Evolutionary conservation across 2,888 invertebrate species (phyloP).

Genomic region (Tolmerus cingulatus): DNA sequence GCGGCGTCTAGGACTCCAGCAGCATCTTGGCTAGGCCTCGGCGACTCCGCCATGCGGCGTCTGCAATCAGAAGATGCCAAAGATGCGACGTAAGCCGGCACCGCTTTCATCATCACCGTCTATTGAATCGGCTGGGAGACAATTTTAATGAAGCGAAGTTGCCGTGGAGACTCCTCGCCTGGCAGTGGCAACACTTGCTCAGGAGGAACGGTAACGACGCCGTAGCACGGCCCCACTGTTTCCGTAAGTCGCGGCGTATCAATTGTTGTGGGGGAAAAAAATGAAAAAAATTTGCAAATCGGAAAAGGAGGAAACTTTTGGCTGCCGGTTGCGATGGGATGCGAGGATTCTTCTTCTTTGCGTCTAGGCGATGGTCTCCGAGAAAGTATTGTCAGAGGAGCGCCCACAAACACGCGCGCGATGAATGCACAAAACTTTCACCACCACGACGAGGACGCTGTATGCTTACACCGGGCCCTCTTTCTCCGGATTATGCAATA

Average conservation of each 20-base stretch:
- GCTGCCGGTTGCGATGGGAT: neutral
- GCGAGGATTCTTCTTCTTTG: neutral
- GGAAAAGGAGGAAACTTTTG: neutral
- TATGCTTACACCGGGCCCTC: neutral
- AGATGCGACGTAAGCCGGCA: neutral
- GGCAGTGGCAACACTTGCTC: neutral
- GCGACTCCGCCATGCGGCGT: neutral
- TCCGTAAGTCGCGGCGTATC: neutral
- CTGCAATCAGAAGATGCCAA: neutral
- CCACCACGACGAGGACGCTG: neutral
- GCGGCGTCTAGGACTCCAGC: neutral
- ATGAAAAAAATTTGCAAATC: neutral
- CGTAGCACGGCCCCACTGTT: neutral
- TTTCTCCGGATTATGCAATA: conserved; percentile 11
- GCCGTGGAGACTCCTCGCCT: neutral
- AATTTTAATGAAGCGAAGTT: neutral
- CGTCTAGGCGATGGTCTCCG: neutral
- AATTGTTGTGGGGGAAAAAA: neutral
- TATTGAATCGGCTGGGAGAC: neutral
- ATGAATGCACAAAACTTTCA: neutral
- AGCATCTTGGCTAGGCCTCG: neutral
- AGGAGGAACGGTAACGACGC: neutral
- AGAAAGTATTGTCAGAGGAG: neutral
- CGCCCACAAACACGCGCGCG: neutral
- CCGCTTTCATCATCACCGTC: neutral